Evolutionary conservation across 2,797 vertebrate species (phyloP).

Genomic region (Sebastes nivosus): DNA sequence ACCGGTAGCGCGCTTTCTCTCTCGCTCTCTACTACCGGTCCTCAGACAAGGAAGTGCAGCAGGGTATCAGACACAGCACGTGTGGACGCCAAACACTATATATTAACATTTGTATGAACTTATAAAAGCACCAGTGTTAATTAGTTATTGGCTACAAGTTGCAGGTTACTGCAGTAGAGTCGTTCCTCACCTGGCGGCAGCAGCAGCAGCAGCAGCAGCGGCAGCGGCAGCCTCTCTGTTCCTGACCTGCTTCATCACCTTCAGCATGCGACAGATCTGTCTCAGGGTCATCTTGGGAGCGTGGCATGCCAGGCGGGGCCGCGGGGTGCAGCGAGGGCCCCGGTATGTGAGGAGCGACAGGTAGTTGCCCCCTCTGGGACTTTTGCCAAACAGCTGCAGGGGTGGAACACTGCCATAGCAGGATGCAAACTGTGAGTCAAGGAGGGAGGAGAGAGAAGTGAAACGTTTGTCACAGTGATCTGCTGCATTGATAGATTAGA

Average conservation of each 20-base stretch:
- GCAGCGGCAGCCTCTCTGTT: slow-evolving; percentile 62
- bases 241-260: slow-evolving; percentile 78
- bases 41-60: no score
- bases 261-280: slow-evolving; percentile 81
- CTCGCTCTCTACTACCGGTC: no score
- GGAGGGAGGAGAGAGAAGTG: neutral
- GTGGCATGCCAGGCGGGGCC: slow-evolving; percentile 70
- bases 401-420: slow-evolving; percentile 75
- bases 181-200: slow-evolving; percentile 58
- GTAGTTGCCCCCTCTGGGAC: slow-evolving; percentile 57
- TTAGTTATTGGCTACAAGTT: neutral
- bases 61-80: no score
- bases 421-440: slow-evolving; percentile 76
- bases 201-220: neutral
- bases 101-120: neutral
- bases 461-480: neutral
- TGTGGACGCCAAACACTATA: no score
- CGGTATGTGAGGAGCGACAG: slow-evolving; percentile 72
- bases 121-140: neutral
- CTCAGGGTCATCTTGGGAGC: slow-evolving; percentile 80
- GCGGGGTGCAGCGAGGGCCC: slow-evolving; percentile 69
- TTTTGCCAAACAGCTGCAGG: slow-evolving; percentile 68
- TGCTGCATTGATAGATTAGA: neutral
- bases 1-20: no score
- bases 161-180: neutral